A percentile compares a stretch with the other conserved stretches of the same genome.
Evolutionary conservation across 2,888 invertebrate species (phyloP).

Genomic region (Phengaris arion): DNA sequence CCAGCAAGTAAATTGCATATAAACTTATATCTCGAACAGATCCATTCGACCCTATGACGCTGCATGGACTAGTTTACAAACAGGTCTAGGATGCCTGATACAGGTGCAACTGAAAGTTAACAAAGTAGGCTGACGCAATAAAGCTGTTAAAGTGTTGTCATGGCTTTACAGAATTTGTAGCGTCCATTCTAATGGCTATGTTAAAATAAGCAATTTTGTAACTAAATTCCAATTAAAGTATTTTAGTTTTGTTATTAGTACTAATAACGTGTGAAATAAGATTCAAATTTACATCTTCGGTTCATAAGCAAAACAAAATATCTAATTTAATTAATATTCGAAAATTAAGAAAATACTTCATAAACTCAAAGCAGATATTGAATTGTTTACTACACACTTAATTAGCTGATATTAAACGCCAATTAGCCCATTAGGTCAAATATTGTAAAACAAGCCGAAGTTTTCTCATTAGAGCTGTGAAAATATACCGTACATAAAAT

Average conservation of each 20-base stretch:
- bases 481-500: slow-evolving; percentile 21
- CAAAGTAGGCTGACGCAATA: too few relatives aligned
- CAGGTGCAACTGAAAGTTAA: too few relatives aligned
- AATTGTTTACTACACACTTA: neutral
- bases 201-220: too few relatives aligned
- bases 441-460: slow-evolving; percentile 8
- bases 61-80: too few relatives aligned
- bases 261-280: neutral
- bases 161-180: too few relatives aligned
- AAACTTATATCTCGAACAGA: too few relatives aligned
- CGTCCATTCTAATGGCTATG: too few relatives aligned
- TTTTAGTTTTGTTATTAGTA: neutral
- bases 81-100: too few relatives aligned
- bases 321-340: neutral
- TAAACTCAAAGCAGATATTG: neutral
- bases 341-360: neutral
- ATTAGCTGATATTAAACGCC: slow-evolving; percentile 11
- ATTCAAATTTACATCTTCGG: neutral
- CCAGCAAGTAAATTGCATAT: too few relatives aligned
- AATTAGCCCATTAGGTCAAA: neutral
- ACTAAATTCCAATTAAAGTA: neutral
- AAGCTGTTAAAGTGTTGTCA: too few relatives aligned
- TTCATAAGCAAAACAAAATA: neutral
- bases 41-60: too few relatives aligned
- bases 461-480: slow-evolving; percentile 3